These are phyloP conservation scores for Congeria kusceri DNA, from an alignment of 2,888 invertebrate species.

Conservation along the genomic window DNA sequence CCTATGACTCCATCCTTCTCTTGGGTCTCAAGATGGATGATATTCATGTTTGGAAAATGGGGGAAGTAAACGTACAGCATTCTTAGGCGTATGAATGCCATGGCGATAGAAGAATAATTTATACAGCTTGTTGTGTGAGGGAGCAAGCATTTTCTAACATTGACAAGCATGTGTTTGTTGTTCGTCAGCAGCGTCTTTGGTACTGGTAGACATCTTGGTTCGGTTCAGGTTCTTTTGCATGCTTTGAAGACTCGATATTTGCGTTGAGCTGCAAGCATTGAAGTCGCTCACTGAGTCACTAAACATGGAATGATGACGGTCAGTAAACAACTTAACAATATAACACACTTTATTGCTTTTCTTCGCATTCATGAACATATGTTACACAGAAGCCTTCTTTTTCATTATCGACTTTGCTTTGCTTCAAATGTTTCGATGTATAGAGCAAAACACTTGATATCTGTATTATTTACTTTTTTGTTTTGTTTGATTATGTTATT, in stretches of 20 bases:
- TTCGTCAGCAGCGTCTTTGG: neutral
- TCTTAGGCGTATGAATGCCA: neutral
- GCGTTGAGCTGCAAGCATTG: neutral
- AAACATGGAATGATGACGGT: neutral
- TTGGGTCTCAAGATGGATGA: neutral
- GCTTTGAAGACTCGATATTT: neutral
- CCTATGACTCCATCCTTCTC: neutral
- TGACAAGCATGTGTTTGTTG: neutral
- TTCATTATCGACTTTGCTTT: too few relatives aligned
- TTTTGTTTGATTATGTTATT: too few relatives aligned
- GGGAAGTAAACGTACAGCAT: neutral
- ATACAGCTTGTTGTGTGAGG: neutral
- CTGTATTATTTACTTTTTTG: too few relatives aligned
- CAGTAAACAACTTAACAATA: too few relatives aligned
- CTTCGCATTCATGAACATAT: too few relatives aligned
- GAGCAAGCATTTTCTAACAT: neutral
- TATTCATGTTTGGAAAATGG: neutral
- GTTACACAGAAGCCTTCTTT: too few relatives aligned
- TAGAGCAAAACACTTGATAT: too few relatives aligned
- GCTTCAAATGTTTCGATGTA: too few relatives aligned
- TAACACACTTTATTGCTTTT: too few relatives aligned
- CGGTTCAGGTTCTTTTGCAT: neutral
- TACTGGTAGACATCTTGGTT: neutral
- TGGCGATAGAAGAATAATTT: neutral
- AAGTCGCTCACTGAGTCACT: neutral